phyloP scores from a whole-genome alignment of 1,140 invertebrate genomes.

The Micrasema longulum region DNA sequence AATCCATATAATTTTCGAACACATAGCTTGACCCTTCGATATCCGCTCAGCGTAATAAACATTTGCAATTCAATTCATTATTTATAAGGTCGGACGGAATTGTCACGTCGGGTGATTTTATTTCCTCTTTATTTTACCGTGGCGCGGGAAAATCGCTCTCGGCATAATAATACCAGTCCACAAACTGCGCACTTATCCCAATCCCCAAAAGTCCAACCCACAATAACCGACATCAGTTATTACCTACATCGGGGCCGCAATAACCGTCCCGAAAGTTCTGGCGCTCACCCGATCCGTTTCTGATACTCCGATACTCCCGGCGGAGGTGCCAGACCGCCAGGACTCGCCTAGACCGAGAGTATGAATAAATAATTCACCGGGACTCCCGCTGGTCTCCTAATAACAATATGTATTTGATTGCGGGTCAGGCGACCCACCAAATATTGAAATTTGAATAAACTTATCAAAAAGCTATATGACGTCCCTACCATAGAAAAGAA shows the following conservation, averaged over 20 bases:
- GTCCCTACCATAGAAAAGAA: background rate
- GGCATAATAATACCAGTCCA: conserved; percentile 46
- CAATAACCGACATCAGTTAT: conserved; percentile 55
- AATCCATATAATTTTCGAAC: conserved; percentile 21
- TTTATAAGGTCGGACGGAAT: conserved; percentile 45
- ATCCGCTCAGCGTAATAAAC: conserved; percentile 43
- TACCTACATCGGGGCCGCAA: conserved; percentile 51
- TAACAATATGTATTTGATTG: conserved; percentile 40
- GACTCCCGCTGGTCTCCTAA: conserved; percentile 33
- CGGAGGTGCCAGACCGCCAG: conserved; percentile 12
- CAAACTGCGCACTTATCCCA: conserved; percentile 49
- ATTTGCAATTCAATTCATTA: conserved; percentile 53
- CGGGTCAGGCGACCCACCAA: conserved; percentile 12
- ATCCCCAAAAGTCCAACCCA: conserved; percentile 44
- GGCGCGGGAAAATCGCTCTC: conserved; percentile 45
- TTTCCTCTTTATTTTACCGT: conserved; percentile 51
- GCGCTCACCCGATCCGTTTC: conserved; percentile 35
- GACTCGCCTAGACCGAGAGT: conserved; percentile 4
- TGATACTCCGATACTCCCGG: conserved; percentile 42
- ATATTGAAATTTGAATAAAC: conserved; percentile 25
- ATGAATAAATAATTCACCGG: conserved; percentile 41
- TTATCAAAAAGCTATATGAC: no score
- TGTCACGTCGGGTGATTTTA: conserved; percentile 49
- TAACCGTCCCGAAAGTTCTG: conserved; percentile 50
- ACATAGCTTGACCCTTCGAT: conserved; percentile 33